Base-by-base conservation (phyloP, 2,797 vertebrate species). In the Sebastes hopkinsi region DNA sequence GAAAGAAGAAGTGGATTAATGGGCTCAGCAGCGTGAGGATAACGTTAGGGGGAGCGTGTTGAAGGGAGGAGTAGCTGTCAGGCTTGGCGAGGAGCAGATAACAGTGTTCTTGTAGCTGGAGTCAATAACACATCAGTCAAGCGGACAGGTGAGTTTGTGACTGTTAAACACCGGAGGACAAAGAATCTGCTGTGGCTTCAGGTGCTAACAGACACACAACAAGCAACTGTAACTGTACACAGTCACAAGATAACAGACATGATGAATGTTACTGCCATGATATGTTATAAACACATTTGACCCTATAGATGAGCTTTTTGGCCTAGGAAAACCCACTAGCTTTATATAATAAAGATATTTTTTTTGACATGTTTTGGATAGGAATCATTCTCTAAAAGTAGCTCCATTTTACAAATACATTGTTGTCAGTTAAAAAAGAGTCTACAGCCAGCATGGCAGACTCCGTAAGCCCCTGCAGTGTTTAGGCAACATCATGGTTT, bases 41-140 rank as follows among this genome's bases (percentile, higher is more conserved):
- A 0, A n/a, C 50, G 4, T 54, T n/a, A 22, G 52, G n/a, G 46
- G 1, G 30, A 25, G 54, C 2, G 8, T 3, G 66, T 18, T 8
- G 9, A 46, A 9, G 52, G 72, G 70, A 54, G 72, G 58, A 69
- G 83, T 58, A 50, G 75, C 23, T 58, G 79, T 67, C 67, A 2
- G n/a, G 54, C 36, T 30, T 66, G 77, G 80, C 2, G 16, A 72
- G 67, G 5, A 61, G 59, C 61, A 74, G 75, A 79, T 72, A 80
- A 78, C 74, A 61, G 74, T 72, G 72, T 80, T 82, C 67, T 73
- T 75, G 30, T 55, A 23, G 64, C 36, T 12, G 4, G 3, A 87
- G 76, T 86, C 68, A 77, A 80, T 82, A 83, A 87, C 75, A 83
- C 23, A 77, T 86, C 78, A 72, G 58, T 75, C 79, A 85, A 11